phyloP scores from a whole-genome alignment of 2,113 vertebrate genomes.

The Ceyx melanurus region DNA sequence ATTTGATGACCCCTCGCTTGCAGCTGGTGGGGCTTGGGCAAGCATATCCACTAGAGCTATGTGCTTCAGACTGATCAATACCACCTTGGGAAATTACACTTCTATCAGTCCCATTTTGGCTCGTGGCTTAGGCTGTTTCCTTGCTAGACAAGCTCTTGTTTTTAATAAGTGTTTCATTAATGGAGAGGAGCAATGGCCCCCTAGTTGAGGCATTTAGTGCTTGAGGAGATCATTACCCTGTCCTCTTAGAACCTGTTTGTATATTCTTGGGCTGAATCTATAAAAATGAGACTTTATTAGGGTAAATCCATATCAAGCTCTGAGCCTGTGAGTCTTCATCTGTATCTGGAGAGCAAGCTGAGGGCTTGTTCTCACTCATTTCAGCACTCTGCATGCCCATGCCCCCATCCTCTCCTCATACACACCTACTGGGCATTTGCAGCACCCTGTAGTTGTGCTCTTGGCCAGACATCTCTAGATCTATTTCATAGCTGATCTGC shows the following conservation, averaged over 20 bases:
- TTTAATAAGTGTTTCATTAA: not conserved
- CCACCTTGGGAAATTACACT: not conserved
- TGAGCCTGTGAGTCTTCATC: not conserved
- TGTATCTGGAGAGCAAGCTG: not conserved
- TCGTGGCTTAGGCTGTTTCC: not conserved
- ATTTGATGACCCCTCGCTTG: rapidly evolving
- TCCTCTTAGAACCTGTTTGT: not conserved
- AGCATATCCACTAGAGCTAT: rapidly evolving
- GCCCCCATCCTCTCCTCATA: not conserved
- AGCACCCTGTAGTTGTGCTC: not conserved
- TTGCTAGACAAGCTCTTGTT: not conserved
- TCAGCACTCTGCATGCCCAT: not conserved
- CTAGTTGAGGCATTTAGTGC: not conserved
- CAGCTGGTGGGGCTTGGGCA: not conserved
- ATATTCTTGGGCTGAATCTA: not conserved
- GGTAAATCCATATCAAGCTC: not conserved
- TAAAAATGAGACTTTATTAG: not conserved
- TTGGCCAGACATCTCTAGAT: not conserved
- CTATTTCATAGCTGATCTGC: not conserved
- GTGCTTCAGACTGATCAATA: not conserved
- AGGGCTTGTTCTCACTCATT: not conserved
- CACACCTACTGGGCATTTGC: rapidly evolving
- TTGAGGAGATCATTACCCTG: not conserved
- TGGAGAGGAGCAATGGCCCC: not conserved
- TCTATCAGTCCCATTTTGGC: not conserved